A percentile compares a stretch with the other conserved stretches of the same genome.
Evolutionary conservation across 2,113 vertebrate species (phyloP).

Genomic region (Todiramphus saurophagus): DNA sequence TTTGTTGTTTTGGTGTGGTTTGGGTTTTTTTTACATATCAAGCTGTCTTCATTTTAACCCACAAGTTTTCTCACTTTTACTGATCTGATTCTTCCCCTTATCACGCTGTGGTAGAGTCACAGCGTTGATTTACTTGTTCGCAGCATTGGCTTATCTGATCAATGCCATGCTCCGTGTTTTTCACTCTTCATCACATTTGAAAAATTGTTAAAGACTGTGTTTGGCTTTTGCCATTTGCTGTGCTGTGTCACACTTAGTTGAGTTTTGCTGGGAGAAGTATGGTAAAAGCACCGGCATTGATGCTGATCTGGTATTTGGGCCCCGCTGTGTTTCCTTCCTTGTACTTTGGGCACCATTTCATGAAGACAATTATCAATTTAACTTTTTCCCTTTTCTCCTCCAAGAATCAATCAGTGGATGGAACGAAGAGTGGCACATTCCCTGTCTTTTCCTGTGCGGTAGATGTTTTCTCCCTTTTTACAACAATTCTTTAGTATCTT

Average conservation of each 20-base stretch:
- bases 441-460: neutral
- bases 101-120: neutral
- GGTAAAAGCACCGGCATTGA: neutral
- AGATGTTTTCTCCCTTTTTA: neutral
- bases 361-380: neutral
- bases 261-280: neutral
- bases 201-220: neutral
- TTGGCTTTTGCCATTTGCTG: neutral
- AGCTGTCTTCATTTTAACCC: neutral
- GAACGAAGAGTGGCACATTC: neutral
- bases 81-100: neutral
- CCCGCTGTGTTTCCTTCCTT: neutral
- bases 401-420: neutral
- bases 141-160: neutral
- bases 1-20: no score
- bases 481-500: neutral
- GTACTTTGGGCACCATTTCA: neutral
- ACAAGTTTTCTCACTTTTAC: neutral
- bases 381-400: neutral
- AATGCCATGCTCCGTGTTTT: neutral
- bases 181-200: neutral
- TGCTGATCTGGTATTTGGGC: neutral
- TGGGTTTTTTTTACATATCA: rapidly evolving
- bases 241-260: neutral
- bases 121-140: neutral